Percentiles rank a stretch among this genome's conserved stretches.
Evolutionary conservation across 2,888 invertebrate genomes (phyloP).

Genomic region (Drosophila percnosoma): DNA sequence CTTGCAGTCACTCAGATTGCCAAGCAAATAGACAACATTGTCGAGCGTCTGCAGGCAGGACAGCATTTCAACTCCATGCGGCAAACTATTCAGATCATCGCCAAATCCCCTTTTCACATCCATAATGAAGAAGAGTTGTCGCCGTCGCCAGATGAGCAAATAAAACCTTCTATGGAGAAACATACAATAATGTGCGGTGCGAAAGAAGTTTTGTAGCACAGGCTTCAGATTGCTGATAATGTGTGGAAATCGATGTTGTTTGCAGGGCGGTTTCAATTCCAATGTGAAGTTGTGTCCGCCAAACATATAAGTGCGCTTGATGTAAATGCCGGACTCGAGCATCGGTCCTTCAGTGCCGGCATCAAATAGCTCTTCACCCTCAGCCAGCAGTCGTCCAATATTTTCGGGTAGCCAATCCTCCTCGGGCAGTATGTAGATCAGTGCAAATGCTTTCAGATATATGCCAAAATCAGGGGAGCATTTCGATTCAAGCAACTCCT

Average conservation of each 20-base stretch:
- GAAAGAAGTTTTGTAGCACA: conserved; percentile 70
- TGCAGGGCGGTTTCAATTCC: conserved; percentile 53
- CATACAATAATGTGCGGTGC: conserved; percentile 69
- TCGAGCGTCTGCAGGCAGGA: conserved; percentile 71
- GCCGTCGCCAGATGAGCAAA: conserved; percentile 79
- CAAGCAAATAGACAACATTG: conserved; percentile 72
- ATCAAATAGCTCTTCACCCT: conserved; percentile 66
- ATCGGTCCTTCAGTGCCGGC: conserved; percentile 23
- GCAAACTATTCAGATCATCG: conserved; percentile 48
- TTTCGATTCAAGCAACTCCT: conserved; percentile 33
- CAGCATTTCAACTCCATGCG: conserved; percentile 68
- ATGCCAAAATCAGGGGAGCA: conserved; percentile 66
- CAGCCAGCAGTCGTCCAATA: conserved; percentile 74
- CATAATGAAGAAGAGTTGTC: conserved; percentile 75
- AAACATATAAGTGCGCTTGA: conserved; percentile 73
- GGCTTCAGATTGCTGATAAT: conserved; percentile 48
- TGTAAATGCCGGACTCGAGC: conserved; percentile 38
- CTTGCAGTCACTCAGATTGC: conserved; percentile 58
- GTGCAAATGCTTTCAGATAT: conserved; percentile 79
- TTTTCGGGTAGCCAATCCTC: conserved; percentile 75
- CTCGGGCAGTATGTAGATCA: conserved; percentile 79
- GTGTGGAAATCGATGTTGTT: conserved; percentile 21
- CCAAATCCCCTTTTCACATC: conserved; percentile 73
- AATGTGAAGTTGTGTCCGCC: conserved; percentile 76
- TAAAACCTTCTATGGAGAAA: conserved; percentile 63